phyloP scores from a whole-genome alignment of 2,113 vertebrate genomes.

The Strigops habroptila region DNA sequence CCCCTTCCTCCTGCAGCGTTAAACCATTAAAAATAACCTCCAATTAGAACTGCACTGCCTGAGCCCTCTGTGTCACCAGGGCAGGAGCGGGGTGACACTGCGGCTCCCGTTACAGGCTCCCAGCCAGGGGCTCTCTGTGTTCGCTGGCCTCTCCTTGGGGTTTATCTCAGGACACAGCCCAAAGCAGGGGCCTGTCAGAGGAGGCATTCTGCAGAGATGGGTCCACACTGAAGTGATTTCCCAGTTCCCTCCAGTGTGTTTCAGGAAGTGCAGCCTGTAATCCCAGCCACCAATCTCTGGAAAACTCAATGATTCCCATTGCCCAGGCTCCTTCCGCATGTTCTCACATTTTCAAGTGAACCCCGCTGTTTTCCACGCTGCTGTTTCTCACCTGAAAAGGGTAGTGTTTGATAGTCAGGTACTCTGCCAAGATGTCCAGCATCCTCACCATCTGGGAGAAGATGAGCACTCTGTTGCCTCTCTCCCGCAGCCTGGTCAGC shows the following conservation, averaged over 20 bases:
- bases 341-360: background rate
- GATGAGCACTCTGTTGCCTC: constrained; percentile 95
- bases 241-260: background rate
- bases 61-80: background rate
- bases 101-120: constrained; percentile 65
- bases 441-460: constrained; percentile 99
- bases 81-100: background rate
- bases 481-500: constrained; percentile 88
- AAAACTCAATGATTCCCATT: background rate
- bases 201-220: background rate
- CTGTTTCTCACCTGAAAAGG: constrained; percentile 87
- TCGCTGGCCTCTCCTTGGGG: background rate
- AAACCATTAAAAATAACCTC: constrained; percentile 70
- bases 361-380: background rate
- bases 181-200: background rate
- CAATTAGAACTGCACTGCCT: constrained; percentile 74
- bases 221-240: background rate
- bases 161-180: background rate
- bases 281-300: background rate
- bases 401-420: constrained; percentile 91
- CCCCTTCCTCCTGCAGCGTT: background rate
- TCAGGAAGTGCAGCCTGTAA: background rate
- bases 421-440: constrained; percentile 97
- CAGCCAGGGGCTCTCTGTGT: constrained; percentile 25
- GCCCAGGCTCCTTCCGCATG: background rate